Conservation (phyloP, 2,113 vertebrate species). For the Sapayoa aenigma region DNA sequence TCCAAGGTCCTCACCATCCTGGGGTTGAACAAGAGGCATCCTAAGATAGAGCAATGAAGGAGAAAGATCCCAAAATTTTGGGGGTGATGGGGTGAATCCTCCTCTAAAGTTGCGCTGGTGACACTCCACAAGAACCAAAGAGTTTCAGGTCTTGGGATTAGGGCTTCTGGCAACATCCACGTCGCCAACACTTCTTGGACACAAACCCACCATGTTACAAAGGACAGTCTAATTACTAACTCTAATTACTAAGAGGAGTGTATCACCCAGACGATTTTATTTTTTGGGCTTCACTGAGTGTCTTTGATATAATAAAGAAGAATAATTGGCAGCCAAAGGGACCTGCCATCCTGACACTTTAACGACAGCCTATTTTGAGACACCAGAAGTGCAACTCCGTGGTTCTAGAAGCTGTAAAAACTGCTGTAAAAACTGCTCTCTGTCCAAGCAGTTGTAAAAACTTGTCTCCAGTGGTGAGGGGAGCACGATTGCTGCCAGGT, state of each 20-base stretch:
- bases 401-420: not conserved
- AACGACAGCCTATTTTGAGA: not conserved
- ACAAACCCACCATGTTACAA: not conserved
- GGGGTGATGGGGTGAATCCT: no score
- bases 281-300: not conserved
- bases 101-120: not conserved
- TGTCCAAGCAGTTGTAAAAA: not conserved
- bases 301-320: not conserved
- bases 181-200: not conserved
- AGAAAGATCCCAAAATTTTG: not conserved
- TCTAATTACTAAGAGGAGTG: not conserved
- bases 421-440: not conserved
- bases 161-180: not conserved
- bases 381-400: slow-evolving; percentile 1
- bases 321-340: not conserved
- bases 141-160: not conserved
- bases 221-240: not conserved
- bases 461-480: not conserved
- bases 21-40: not conserved
- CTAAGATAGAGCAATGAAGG: not conserved
- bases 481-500: not conserved
- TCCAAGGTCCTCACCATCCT: not conserved
- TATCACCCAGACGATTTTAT: not conserved
- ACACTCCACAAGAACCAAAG: rapidly evolving
- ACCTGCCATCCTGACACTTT: not conserved